A percentile compares a stretch with the other conserved stretches of the same genome.
phyloP scores from a whole-genome alignment of 2,888 invertebrate species.

The Clivina fossor region DNA sequence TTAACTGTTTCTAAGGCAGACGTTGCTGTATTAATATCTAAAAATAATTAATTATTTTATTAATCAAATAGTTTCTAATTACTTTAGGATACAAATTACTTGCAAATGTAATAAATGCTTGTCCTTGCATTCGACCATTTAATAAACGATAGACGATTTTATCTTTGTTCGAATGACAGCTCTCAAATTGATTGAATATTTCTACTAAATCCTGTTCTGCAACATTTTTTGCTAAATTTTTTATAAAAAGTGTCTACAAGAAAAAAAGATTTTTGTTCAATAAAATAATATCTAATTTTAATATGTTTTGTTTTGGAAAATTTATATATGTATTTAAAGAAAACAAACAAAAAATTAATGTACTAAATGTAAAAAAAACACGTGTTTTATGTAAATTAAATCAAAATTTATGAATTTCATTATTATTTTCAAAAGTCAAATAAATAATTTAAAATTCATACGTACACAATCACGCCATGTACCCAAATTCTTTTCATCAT shows the following conservation, averaged over 20 bases:
- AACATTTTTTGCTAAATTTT: conserved; percentile 58
- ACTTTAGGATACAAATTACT: conserved; percentile 48
- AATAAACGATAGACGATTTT: conserved; percentile 53
- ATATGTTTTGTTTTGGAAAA: too few relatives aligned
- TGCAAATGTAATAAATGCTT: conserved; percentile 60
- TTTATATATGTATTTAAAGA: too few relatives aligned
- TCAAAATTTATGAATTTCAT: conserved; percentile 13
- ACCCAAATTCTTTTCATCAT: too few relatives aligned
- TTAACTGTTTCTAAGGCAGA: conserved; percentile 57
- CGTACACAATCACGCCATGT: too few relatives aligned
- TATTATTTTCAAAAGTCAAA: neutral
- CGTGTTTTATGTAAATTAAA: too few relatives aligned
- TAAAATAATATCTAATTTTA: too few relatives aligned
- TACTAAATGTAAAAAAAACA: too few relatives aligned
- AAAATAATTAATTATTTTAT: conserved; percentile 38
- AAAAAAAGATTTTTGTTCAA: too few relatives aligned
- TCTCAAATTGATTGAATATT: conserved; percentile 57
- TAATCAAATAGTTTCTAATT: conserved; percentile 13
- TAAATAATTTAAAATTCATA: too few relatives aligned
- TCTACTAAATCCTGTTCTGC: conserved; percentile 55
- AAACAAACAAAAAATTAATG: too few relatives aligned
- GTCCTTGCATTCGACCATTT: conserved; percentile 61
- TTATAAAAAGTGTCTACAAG: conserved; percentile 58
- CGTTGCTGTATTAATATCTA: conserved; percentile 56
- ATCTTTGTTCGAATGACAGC: conserved; percentile 50